Percentiles rank a stretch among this genome's conserved stretches.
Evolutionary conservation across 2,888 invertebrate genomes (phyloP).

Genomic region (Conomelus anceps): DNA sequence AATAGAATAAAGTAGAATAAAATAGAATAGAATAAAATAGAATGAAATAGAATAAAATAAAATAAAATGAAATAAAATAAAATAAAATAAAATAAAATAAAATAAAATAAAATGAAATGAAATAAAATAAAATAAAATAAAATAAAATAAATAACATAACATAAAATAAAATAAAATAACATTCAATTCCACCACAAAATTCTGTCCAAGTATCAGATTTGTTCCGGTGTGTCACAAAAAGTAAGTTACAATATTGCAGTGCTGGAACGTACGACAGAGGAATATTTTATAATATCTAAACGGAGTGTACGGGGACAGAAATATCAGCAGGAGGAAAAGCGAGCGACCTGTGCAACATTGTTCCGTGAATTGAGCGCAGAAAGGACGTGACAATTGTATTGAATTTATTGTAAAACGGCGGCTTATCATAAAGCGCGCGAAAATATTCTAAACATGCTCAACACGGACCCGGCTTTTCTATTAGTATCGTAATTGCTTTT

Average conservation of each 20-base stretch:
- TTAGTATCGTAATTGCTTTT: slow-evolving; percentile 11
- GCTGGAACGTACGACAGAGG: neutral
- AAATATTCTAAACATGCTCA: slow-evolving; percentile 7
- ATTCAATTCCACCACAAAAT: neutral
- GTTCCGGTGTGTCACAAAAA: neutral
- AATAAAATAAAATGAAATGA: no score
- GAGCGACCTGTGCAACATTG: neutral
- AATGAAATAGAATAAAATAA: no score
- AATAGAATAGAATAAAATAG: no score
- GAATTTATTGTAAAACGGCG: neutral
- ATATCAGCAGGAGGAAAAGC: neutral
- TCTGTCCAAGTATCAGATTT: neutral
- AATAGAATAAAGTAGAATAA: no score
- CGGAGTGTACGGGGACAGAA: neutral
- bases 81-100: no score
- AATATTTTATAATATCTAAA: neutral
- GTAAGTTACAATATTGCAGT: neutral
- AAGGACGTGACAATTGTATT: neutral
- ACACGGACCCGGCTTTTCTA: neutral
- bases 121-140: no score
- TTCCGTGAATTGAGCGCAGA: neutral
- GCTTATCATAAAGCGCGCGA: neutral
- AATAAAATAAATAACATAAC: no score
- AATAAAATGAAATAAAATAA: no score
- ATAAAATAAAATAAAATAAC: no score